Evolutionary conservation across 30 jellyfish, hydroid and myxozoan species (phyloP), one percentile per base, ranked within the genome.

Genomic region (Hydractinia echinata): DNA sequence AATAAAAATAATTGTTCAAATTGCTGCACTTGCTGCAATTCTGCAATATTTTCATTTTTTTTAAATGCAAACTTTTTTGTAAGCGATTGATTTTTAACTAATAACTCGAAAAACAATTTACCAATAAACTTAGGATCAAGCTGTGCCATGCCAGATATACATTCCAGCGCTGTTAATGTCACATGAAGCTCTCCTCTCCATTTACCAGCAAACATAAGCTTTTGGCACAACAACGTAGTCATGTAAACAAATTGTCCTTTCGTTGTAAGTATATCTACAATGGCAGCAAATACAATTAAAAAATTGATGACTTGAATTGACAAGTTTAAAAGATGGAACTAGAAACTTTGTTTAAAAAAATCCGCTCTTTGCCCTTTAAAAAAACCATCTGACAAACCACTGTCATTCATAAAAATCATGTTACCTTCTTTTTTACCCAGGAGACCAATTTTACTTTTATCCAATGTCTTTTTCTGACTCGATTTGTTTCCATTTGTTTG

Each of bases 171-270:
- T 6, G 98, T 55, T 51, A 92, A 82, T 9, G 98, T 92, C 19
- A 92, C 95, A 87, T 87, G 84, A 79, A 92, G 76, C 53, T 92
- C 98, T 6, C 83, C 79, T 76, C 98, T 62, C 98, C 98, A 92
- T 61, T 87, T 92, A 18, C 91, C 85, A 16, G 97, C 72, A 80
- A 92, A 92, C 98, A 92, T 92, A 82, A 92, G 66, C 83, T 87
- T 87, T 67, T 92, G 96, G 67, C 96, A 84, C 64, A 92, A 77
- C 49, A 92, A 79, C 30, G 80, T 85, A 6, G 93, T 79, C 93
- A 92, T 83, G 84, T 78, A 88, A 70, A 87, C 93, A 79, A 92
- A 92, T 61, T 84, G 62, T 48, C 98, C 98, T 79, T 92, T 92
- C 8, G 98, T 92, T 53, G 96, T 86, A 14, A 84, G 61, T 55